Base-by-base conservation (phyloP, 2,888 invertebrate species). In the Drosophila testacea region DNA sequence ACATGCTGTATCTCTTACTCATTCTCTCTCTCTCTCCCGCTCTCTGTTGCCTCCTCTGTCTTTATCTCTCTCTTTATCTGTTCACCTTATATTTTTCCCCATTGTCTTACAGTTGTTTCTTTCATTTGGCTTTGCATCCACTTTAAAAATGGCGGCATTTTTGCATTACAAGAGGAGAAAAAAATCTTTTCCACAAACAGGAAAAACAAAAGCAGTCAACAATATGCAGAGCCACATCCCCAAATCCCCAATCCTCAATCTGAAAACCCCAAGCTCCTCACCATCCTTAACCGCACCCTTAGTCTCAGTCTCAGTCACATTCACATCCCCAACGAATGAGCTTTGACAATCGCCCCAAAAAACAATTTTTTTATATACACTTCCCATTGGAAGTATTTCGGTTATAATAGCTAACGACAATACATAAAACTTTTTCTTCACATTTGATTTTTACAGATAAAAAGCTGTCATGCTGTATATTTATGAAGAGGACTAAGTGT, bases 131-230 rank as follows among this genome's bases (percentile, higher is more conserved):
- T 62, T 38, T 71, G 46, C 79, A 71, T 64, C 66, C 80, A 68
- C 65, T 85, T 81, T 79, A 61, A 28, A 81, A 81, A 81, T 81
- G 81, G 83, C 88, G 79, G 88, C 64, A 65, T 77, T 77, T 71
- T 77, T 68, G 66, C 71, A 68, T 69, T 75, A 81, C 83, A 87
- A 63, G 70, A 65, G 47, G 27, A 41, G 13, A 65, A 69, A 68
- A 69, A 72, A 70, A 84, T 76, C 79, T 79, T 88, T 83, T 84
- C 50, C 69, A 79, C 88, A 83, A 83, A 82, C 83, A 88, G 86
- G 83, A 75, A 85, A 85, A 85, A 88, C 90, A 84, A 83, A 83
- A 70, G 80, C 77, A 54, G 70, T 63, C 77, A 73, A 83, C 80
- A 85, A 88, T 76, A 67, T 79, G 65, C 69, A 62, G 50, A 65